Base-by-base conservation (phyloP, 2,113 vertebrate species). In the Tachuris rubrigastra region DNA sequence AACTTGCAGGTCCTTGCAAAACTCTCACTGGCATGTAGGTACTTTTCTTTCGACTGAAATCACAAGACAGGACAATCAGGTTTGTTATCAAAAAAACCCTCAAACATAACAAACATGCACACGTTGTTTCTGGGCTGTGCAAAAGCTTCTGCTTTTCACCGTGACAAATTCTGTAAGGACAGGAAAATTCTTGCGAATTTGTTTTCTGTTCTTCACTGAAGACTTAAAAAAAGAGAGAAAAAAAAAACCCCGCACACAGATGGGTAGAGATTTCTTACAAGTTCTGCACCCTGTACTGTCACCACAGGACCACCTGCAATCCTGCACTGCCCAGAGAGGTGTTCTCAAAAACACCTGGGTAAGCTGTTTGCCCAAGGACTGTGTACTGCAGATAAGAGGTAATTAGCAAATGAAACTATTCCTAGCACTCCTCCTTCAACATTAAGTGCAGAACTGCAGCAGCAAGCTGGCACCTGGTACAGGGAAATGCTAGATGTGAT, bases 381-480 rank as follows among this genome's bases (percentile, higher is more conserved):
- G 73, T 22, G 91, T 78, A 66, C 23, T 93, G 75, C 68, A 95
- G 95, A 88, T 91, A 97, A 89, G 90, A 93, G 80, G 85, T 97
- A 98, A 98, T 98, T 97, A 98, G 96, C 97, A 97, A 98, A 97
- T 89, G 95, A 95, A 97, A 97, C 96, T 96, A 85, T 91, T 97
- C 86, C 97, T 97, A 97, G 97, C 96, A 97, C 60, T 94, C 90
- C 95, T 96, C 93, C 83, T 78, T 97, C 96, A 95, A 93, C 67
- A 94, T 91, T 96, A 95, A 97, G 85, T 73, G 84, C 81, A 95
- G 94, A 97, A 94, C 92, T 69, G 71, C 96, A 95, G 94, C 95
- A 98, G 98, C 97, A 98, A 96, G 90, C 93, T 96, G 49, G 97
- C 98, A 98, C 98, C 98, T 98, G 98, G 97, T 96, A 96, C 96